Base-by-base conservation (phyloP, 2,113 vertebrate species). In the Carassius auratus region DNA sequence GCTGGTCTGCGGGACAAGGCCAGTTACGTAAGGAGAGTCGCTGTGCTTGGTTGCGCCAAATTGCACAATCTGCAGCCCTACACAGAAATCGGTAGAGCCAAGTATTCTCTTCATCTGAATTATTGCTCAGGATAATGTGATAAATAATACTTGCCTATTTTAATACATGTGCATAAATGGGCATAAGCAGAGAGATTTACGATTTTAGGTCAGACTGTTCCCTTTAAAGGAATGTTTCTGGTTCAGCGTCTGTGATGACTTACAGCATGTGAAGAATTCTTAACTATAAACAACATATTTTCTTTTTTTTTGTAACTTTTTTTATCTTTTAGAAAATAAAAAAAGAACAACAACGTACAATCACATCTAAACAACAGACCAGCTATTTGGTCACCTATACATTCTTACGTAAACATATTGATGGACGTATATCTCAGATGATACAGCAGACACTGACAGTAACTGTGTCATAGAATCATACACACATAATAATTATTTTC, bases 41-140 rank as follows among this genome's bases (percentile, higher is more conserved):
- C 98, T 0, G 97, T 99, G 50, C 96, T 99, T 0, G 98, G 97
- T 86, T 99, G 97, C 86, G 97, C 98, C 83, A 98, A 97, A 91
- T 94, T 99, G 88, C 92, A 97, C 91, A 95, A 93, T 81, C 95
- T 98, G 64, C 97, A 97, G 1, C 95, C 94, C 0, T 93, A 93
- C 82, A 62, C 93, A 1, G 97, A 97, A 92, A 97, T 97, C 73
- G 98, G 98, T 98, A 86, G 92, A 15, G 1, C 30, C 73, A 17
- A 33, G 19, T 21, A 19, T 38, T 21, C 45, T 5, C 8, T 71
- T 71, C 26, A 62, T 48, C 13, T 52, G 0, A 19, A 50, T 50
- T 1, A n/a, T 5, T 57, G 48, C 8, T 5, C 8, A 71, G 19
- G 33, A 71, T 21, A 71, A 71, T 42, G 68, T 42, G 36, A 71